Base-by-base conservation (phyloP, 2,113 vertebrate genomes). In the Benitochromis conjunctus region DNA sequence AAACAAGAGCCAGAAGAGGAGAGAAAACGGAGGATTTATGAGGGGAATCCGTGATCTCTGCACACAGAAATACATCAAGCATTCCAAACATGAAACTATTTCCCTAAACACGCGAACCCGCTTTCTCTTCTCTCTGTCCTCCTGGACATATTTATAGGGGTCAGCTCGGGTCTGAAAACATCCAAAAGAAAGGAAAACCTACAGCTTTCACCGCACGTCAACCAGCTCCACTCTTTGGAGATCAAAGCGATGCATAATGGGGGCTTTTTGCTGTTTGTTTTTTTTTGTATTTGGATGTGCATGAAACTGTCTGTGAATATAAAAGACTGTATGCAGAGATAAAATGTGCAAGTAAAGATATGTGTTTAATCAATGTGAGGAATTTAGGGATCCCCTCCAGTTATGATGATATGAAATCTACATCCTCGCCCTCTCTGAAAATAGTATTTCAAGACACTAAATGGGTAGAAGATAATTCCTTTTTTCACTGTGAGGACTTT, bases 181-280 rank as follows among this genome's bases (percentile, higher is more conserved):
- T 77, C 19, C 79, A 80, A 31, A 62, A 83, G 54, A 62, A 78
- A 6, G 38, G 10, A 19, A 79, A 88, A 85, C 57, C 62, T 19
- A n/a, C 71, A 84, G 79, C 83, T 93, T 92, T 91, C 84, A 91
- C 89, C 79, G 62, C 29, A 82, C 66, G 77, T 84, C 85, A 86
- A 79, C 71, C 74, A 21, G 43, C 19, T 81, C 84, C 81, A 57
- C 64, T 88, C 79, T 81, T 79, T 58, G 79, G 80, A 87, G 74
- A 85, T 84, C 83, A 89, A 80, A 80, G 89, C 81, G 10, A 83
- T 82, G 86, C 84, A 89, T 80, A 90, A 92, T 89, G 79, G 64
- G 64, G 31, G 55, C 66, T 81, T 53, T 83, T 86, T 77, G 36
- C 80, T 38, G 41, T 26, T 26, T 26, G 2, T 26, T 76, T 74